Conservation (phyloP, 2,888 invertebrate genomes). For the Agriopis marginaria region DNA sequence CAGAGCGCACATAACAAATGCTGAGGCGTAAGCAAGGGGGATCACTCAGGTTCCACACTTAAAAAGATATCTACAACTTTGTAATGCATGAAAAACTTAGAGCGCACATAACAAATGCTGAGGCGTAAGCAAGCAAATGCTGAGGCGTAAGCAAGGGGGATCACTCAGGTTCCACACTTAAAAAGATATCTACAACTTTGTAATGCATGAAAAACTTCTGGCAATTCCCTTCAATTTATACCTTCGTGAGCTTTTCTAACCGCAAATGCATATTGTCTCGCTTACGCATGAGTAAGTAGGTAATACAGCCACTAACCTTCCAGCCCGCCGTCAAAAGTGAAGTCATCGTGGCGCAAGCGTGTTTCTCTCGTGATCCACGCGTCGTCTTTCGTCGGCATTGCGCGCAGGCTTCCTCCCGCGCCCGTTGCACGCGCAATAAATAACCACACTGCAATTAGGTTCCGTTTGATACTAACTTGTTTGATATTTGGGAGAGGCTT, state of each 20-base stretch:
- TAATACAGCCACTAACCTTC: slow-evolving; percentile 26
- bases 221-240: too few species aligned
- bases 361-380: slow-evolving; percentile 56
- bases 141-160: too few species aligned
- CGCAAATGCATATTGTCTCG: not conserved
- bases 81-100: not conserved
- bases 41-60: too few species aligned
- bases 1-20: too few species aligned
- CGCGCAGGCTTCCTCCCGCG: slow-evolving; percentile 3
- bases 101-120: too few species aligned
- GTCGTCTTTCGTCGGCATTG: slow-evolving; percentile 46
- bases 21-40: too few species aligned
- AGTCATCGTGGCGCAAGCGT: slow-evolving; percentile 63
- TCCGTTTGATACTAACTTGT: slow-evolving; percentile 2
- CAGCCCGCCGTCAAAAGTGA: slow-evolving; percentile 50
- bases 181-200: too few species aligned
- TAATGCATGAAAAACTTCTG: not conserved
- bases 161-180: too few species aligned
- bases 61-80: too few species aligned
- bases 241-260: not conserved
- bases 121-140: too few species aligned
- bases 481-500: slow-evolving; percentile 7
- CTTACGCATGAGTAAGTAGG: not conserved
- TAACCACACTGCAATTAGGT: slow-evolving; percentile 5
- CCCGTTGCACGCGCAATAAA: not conserved